Percentiles rank a stretch among this genome's conserved stretches.
Conservation (phyloP, 2,797 vertebrate genomes). For the Coregonus suidteri region DNA sequence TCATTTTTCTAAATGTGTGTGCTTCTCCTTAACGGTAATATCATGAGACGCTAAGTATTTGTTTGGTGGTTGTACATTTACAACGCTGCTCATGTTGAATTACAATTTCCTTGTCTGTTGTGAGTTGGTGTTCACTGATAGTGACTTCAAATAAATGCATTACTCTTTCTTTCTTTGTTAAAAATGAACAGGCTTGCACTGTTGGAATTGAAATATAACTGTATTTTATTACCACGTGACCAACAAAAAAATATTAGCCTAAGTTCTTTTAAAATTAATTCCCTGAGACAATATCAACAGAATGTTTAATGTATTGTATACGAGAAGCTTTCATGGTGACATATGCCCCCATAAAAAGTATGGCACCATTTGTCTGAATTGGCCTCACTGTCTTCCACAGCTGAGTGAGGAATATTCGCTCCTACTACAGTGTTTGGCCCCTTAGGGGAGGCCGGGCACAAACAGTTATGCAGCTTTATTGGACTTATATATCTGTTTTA, state of each 20-base stretch:
- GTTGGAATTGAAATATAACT: no score
- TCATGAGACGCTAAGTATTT: slow-evolving; percentile 64
- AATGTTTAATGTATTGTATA: background rate
- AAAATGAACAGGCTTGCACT: background rate
- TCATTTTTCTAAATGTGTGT: slow-evolving; percentile 72
- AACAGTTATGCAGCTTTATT: slow-evolving; percentile 79
- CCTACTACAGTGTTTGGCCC: slow-evolving; percentile 68
- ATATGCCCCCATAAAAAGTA: slow-evolving; percentile 17
- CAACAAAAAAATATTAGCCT: no score
- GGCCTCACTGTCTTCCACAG: slow-evolving; percentile 57
- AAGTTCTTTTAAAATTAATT: no score
- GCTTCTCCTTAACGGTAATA: slow-evolving; percentile 69
- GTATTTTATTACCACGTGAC: no score
- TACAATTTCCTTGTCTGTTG: slow-evolving; percentile 48
- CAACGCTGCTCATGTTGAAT: slow-evolving; percentile 33
- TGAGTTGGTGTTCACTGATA: slow-evolving; percentile 41
- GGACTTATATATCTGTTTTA: slow-evolving; percentile 83
- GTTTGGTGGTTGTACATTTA: slow-evolving; percentile 45
- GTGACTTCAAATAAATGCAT: slow-evolving; percentile 49
- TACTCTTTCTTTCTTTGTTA: slow-evolving; percentile 36
- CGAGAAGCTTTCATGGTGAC: slow-evolving; percentile 2
- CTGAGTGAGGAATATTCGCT: slow-evolving; percentile 66
- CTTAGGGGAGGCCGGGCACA: slow-evolving; percentile 67
- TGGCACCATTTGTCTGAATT: slow-evolving; percentile 61
- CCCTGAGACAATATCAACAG: background rate